Evolutionary conservation across 2,888 invertebrate genomes (phyloP).

Genomic region (Mellilla xanthometata): DNA sequence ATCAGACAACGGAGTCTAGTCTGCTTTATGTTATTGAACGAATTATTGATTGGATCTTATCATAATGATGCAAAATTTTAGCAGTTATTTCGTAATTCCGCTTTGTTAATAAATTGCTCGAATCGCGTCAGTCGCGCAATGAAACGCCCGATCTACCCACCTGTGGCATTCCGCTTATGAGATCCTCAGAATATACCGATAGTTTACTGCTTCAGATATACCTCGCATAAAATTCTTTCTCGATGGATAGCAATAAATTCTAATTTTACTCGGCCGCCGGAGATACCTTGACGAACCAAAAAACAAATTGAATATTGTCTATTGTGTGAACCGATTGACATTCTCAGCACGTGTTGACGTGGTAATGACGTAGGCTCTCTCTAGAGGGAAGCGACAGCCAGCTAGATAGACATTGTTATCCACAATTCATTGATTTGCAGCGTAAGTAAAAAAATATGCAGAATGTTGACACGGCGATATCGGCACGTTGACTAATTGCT

Average conservation of each 20-base stretch:
- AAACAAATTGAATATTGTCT: slow-evolving; percentile 41
- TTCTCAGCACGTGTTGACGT: slow-evolving; percentile 43
- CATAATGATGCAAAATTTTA: no score
- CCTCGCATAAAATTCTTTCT: slow-evolving; percentile 27
- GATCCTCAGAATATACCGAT: slow-evolving; percentile 25
- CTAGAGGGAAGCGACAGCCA: slow-evolving; percentile 29
- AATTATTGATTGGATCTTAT: no score
- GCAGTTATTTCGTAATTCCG: no score
- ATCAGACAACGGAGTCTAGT: slow-evolving; percentile 21
- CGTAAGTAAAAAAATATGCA: slow-evolving; percentile 35
- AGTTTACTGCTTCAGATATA: slow-evolving; percentile 21
- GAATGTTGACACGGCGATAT: slow-evolving; percentile 63
- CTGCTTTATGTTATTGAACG: slow-evolving; percentile 8
- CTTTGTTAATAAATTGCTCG: background rate
- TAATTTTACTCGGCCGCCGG: slow-evolving; percentile 27
- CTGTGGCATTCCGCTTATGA: slow-evolving; percentile 37
- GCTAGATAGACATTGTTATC: slow-evolving; percentile 7
- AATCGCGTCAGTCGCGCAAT: no score
- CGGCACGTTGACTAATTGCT: slow-evolving; percentile 71
- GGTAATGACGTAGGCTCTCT: slow-evolving; percentile 38
- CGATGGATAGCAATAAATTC: slow-evolving; percentile 28
- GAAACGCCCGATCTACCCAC: slow-evolving; percentile 28
- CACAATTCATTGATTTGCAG: slow-evolving; percentile 40
- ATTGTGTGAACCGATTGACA: slow-evolving; percentile 46
- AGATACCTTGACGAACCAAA: slow-evolving; percentile 31